Conservation (phyloP, 2,797 vertebrate genomes). For the Selene dorsalis region DNA sequence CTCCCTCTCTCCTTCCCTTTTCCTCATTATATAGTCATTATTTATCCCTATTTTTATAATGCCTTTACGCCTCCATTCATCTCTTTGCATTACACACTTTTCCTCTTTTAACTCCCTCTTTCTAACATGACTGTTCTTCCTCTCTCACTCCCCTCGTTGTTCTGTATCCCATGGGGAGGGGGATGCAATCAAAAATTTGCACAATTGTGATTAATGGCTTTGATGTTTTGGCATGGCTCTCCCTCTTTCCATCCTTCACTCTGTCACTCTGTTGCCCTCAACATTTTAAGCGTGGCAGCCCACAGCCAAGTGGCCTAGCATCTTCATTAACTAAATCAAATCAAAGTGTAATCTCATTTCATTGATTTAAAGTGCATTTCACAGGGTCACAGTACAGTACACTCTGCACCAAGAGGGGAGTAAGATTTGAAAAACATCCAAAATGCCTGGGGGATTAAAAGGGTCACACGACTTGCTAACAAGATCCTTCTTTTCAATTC, state of each 20-base stretch:
- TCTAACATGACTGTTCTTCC: slow-evolving; percentile 25
- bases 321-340: slow-evolving; percentile 71
- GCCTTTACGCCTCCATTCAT: slow-evolving; percentile 51
- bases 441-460: slow-evolving; percentile 13
- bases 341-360: slow-evolving; percentile 58
- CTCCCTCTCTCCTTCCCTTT: background rate
- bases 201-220: slow-evolving; percentile 77
- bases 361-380: slow-evolving; percentile 60
- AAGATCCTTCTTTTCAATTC: slow-evolving; percentile 5
- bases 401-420: background rate
- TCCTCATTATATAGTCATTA: slow-evolving; percentile 51
- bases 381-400: slow-evolving; percentile 42
- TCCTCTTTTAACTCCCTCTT: slow-evolving; percentile 16
- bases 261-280: slow-evolving; percentile 24
- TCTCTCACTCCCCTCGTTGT: slow-evolving; percentile 20
- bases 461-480: slow-evolving; percentile 15
- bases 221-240: slow-evolving; percentile 62
- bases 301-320: slow-evolving; percentile 42
- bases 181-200: slow-evolving; percentile 54
- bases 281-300: slow-evolving; percentile 13
- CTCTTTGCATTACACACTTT: slow-evolving; percentile 40
- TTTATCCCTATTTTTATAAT: slow-evolving; percentile 57
- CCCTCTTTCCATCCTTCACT: slow-evolving; percentile 29
- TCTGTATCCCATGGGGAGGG: slow-evolving; percentile 38
- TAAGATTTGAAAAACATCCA: slow-evolving; percentile 5